Conservation (phyloP, 2,797 vertebrate genomes). For the Pempheris klunzingeri region DNA sequence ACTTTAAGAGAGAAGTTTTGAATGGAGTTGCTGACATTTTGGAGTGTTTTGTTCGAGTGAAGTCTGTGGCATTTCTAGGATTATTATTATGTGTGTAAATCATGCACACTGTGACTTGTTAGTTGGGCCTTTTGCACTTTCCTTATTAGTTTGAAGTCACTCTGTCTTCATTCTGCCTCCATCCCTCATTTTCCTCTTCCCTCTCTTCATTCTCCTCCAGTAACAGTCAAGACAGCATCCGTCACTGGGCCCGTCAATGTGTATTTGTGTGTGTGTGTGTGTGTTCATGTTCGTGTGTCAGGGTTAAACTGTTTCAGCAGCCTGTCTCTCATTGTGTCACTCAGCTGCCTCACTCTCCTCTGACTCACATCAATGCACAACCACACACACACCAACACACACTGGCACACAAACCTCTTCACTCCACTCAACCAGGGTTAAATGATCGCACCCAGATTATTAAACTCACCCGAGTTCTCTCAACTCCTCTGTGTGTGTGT, state of each 20-base stretch:
- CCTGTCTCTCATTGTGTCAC: conserved; percentile 72
- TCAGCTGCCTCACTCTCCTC: conserved; percentile 66
- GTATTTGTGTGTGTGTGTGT: conserved; percentile 47
- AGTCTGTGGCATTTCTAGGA: background rate
- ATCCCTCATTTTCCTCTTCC: conserved; percentile 6
- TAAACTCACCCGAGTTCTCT: conserved; percentile 80
- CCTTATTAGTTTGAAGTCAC: conserved; percentile 14
- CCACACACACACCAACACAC: conserved; percentile 55
- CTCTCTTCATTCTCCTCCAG: conserved; percentile 42
- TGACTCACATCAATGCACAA: conserved; percentile 65
- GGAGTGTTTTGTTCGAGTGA: conserved; percentile 10
- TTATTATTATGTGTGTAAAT: conserved; percentile 20
- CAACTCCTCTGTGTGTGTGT: conserved; percentile 57
- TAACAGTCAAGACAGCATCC: conserved; percentile 53
- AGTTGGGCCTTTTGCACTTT: background rate
- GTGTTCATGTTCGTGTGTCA: conserved; percentile 63
- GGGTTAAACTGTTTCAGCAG: conserved; percentile 82
- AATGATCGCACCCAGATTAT: conserved; percentile 85
- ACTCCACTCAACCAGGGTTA: conserved; percentile 83
- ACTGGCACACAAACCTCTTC: conserved; percentile 79
- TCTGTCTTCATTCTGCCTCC: conserved; percentile 4
- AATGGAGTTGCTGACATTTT: conserved; percentile 27
- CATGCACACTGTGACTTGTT: background rate
- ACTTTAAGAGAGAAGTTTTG: conserved; percentile 27
- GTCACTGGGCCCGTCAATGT: conserved; percentile 39